Conservation (phyloP, 1,140 invertebrate species). For the Hypothenemus hampei region DNA sequence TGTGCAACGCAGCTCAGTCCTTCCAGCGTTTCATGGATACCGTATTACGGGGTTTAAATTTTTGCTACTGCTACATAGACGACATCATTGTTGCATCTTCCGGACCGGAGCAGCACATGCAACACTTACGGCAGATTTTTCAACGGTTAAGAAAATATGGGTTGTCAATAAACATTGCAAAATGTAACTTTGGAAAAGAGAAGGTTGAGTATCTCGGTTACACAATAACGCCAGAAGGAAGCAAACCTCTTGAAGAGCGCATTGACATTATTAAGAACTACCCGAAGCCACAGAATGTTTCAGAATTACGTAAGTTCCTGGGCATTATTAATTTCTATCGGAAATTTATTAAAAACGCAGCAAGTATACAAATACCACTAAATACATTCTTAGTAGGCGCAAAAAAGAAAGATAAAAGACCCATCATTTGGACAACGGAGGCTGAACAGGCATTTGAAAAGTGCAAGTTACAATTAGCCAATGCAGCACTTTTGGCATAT, state of each 20-base stretch:
- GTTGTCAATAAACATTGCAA: constrained; percentile 35
- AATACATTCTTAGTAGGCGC: constrained; percentile 28
- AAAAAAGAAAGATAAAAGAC: constrained; percentile 5
- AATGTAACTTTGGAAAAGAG: constrained; percentile 32
- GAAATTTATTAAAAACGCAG: neutral
- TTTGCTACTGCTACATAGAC: constrained; percentile 40
- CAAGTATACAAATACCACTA: constrained; percentile 27
- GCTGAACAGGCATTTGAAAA: neutral
- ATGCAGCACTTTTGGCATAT: constrained; percentile 15
- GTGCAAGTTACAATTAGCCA: neutral
- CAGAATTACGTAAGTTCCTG: constrained; percentile 35
- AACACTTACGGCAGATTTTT: constrained; percentile 32
- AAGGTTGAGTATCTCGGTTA: constrained; percentile 39
- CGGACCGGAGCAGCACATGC: neutral
- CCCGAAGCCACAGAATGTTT: constrained; percentile 9
- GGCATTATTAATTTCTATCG: constrained; percentile 12
- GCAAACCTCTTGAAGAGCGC: constrained; percentile 33
- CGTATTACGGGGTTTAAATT: constrained; percentile 42
- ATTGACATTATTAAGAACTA: neutral
- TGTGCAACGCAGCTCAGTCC: constrained; percentile 42
- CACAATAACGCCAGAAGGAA: constrained; percentile 31
- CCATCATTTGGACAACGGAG: neutral
- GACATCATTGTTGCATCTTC: constrained; percentile 41
- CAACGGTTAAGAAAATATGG: constrained; percentile 29
- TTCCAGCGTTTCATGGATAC: constrained; percentile 52